A percentile compares a stretch with the other conserved stretches of the same genome.
These are phyloP conservation scores for Dasypus novemcinctus DNA, from an alignment of 2,113 vertebrate genomes.

Conservation along the genomic window DNA sequence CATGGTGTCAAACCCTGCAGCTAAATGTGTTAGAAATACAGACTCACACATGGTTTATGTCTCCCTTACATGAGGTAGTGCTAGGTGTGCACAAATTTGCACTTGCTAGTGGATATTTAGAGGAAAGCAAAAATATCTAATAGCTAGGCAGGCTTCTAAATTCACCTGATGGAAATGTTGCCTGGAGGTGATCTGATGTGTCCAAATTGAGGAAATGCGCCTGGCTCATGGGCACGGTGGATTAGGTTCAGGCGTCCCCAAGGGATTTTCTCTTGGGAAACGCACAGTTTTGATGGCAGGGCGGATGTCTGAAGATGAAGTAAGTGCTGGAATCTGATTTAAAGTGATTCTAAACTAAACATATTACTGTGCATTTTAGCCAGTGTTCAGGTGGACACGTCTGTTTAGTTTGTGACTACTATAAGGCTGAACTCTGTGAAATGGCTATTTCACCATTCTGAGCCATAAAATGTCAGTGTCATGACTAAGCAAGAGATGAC, in stretches of 20 bases:
- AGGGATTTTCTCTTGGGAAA: not conserved
- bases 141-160: not conserved
- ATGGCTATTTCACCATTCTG: not conserved
- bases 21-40: not conserved
- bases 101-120: not conserved
- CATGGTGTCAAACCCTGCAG: not conserved
- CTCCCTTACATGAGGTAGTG: not conserved
- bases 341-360: too few species aligned
- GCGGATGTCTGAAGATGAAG: not conserved
- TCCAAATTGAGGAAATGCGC: not conserved
- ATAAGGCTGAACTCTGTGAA: not conserved
- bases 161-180: not conserved
- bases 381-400: not conserved
- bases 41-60: not conserved
- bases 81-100: not conserved
- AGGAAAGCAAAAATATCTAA: not conserved
- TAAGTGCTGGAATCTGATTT: too few species aligned
- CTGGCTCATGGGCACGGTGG: not conserved
- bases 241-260: too few species aligned
- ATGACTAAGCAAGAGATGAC: not conserved
- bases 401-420: not conserved
- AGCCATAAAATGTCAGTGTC: not conserved
- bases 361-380: rapidly evolving
- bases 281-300: not conserved
- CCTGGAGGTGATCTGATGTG: not conserved